A percentile compares a stretch with the other conserved stretches of the same genome.
Evolutionary conservation across 2,888 invertebrate species (phyloP).

Genomic region (Raillietiella orientalis): DNA sequence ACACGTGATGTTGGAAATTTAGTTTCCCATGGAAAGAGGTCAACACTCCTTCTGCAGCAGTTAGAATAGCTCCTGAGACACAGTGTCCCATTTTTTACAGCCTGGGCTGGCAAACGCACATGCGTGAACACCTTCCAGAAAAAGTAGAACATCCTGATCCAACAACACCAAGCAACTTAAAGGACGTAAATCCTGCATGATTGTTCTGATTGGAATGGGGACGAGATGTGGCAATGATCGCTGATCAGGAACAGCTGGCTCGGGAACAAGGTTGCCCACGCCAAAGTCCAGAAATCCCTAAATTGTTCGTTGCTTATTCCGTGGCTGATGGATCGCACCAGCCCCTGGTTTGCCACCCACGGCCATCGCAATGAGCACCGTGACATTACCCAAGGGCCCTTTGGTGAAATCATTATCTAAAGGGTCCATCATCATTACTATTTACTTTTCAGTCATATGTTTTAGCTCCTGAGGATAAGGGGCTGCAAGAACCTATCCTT

Average conservation of each 20-base stretch:
- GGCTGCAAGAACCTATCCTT: no score
- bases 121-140: conserved; percentile 83
- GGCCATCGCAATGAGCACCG: conserved; percentile 82
- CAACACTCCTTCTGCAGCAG: conserved; percentile 51
- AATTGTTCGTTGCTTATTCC: conserved; percentile 39
- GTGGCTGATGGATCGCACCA: conserved; percentile 96
- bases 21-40: conserved; percentile 38
- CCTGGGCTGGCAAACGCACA: conserved; percentile 88
- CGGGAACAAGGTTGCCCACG: no score
- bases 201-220: no score
- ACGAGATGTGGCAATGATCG: no score
- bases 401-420: conserved; percentile 97
- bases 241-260: no score
- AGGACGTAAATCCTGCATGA: no score
- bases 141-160: no score
- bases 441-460: no score
- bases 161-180: no score
- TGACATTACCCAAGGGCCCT: conserved; percentile 82
- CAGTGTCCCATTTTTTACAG: conserved; percentile 99
- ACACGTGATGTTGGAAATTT: conserved; percentile 18
- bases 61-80: conserved; percentile 77
- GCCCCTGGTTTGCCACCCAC: conserved; percentile 56
- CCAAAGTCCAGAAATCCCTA: conserved; percentile 71
- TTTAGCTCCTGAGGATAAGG: background rate
- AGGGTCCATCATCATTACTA: conserved; percentile 98